These are phyloP conservation scores for Chionodraco myersi DNA, from an alignment of 2,113 vertebrate species.

Conservation along the genomic window DNA sequence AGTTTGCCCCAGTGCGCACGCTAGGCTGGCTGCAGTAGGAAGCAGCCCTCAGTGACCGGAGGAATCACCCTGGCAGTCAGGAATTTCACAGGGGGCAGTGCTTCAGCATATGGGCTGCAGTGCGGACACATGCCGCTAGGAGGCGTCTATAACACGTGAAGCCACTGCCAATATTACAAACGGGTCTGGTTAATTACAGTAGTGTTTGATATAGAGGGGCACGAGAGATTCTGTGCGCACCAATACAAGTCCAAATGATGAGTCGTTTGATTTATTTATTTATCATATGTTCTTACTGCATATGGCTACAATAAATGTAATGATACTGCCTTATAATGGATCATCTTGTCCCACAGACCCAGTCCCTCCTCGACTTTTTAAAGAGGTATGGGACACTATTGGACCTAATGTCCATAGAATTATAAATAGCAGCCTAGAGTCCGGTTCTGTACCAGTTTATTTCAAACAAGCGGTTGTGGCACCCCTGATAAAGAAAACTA, in stretches of 20 bases:
- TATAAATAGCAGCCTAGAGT: too few relatives aligned
- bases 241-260: background rate
- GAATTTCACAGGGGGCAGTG: conserved; percentile 79
- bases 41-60: conserved; percentile 68
- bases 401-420: too few relatives aligned
- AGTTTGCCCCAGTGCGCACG: conserved; percentile 50
- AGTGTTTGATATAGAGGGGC: background rate
- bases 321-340: background rate
- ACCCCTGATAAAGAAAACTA: too few relatives aligned
- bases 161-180: background rate
- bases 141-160: background rate
- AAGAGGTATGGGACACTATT: too few relatives aligned
- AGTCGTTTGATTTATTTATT: background rate
- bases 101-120: conserved; percentile 51
- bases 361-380: too few relatives aligned
- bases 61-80: conserved; percentile 76
- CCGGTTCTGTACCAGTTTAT: too few relatives aligned
- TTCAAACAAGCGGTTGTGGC: too few relatives aligned
- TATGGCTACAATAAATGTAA: too few relatives aligned
- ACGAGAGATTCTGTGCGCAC: background rate
- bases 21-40: conserved; percentile 52
- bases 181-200: background rate
- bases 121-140: conserved; percentile 46
- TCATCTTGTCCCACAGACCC: too few relatives aligned
- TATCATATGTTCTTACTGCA: too few relatives aligned